A percentile compares a stretch with the other conserved stretches of the same genome.
These are phyloP conservation scores for Xestia xanthographa DNA, from an alignment of 2,888 invertebrate genomes.

Conservation along the genomic window DNA sequence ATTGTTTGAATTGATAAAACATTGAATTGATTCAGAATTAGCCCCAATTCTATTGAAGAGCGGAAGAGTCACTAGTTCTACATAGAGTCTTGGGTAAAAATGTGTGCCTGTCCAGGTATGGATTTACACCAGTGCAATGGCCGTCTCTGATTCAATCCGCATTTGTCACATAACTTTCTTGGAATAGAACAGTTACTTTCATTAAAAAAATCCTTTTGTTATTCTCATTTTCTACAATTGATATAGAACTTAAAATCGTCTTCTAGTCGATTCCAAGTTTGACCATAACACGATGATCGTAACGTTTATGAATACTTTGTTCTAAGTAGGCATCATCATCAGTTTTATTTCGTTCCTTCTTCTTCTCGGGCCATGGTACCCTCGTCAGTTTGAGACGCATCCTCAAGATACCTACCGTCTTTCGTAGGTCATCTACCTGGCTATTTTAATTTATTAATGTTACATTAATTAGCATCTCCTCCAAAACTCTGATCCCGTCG, in stretches of 20 bases:
- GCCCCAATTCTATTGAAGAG: constrained; percentile 13
- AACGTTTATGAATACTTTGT: neutral
- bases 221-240: neutral
- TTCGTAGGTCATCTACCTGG: no score
- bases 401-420: neutral
- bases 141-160: neutral
- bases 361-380: neutral
- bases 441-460: neutral
- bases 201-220: neutral
- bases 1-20: constrained; percentile 40
- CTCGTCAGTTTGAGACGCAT: neutral
- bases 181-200: neutral
- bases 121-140: neutral
- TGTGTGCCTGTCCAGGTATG: neutral
- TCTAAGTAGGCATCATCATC: neutral
- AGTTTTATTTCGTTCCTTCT: neutral
- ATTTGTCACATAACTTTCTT: neutral
- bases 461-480: neutral
- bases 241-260: neutral
- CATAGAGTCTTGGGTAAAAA: neutral
- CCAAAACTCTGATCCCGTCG: constrained; percentile 32
- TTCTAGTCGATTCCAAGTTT: neutral
- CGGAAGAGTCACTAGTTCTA: constrained; percentile 6
- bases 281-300: neutral
- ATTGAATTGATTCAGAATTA: constrained; percentile 27